Conservation (phyloP, 1,140 invertebrate species). For the Drosophila sulfurigaster region DNA sequence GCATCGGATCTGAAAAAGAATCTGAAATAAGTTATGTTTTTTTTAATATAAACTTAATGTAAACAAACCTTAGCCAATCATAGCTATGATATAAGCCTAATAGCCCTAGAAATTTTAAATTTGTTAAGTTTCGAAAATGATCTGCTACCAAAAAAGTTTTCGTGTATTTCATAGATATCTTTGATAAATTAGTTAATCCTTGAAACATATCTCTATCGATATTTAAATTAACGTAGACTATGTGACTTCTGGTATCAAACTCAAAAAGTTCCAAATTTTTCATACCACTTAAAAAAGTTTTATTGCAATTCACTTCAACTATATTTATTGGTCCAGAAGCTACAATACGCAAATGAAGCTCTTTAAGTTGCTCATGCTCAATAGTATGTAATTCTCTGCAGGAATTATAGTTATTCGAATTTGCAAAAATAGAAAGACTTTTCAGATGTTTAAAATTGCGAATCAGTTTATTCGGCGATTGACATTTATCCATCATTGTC, state of each 20-base stretch:
- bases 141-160: background rate
- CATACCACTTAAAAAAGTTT: background rate
- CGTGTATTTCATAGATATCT: background rate
- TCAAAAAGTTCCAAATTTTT: background rate
- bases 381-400: background rate
- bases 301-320: background rate
- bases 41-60: no score
- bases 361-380: background rate
- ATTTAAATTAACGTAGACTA: no score
- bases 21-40: no score
- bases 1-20: background rate
- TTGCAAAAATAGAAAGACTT: background rate
- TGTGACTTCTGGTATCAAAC: background rate
- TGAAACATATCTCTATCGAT: background rate
- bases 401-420: background rate
- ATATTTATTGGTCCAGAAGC: no score
- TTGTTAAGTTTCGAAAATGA: background rate
- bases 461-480: background rate
- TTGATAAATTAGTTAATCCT: background rate
- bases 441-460: background rate
- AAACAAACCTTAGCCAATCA: no score
- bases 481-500: background rate
- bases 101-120: background rate
- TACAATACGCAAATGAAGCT: no score
- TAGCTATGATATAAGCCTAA: no score